These are phyloP conservation scores for Thunnus albacares DNA, from an alignment of 2,797 vertebrate genomes.

Conservation along the genomic window DNA sequence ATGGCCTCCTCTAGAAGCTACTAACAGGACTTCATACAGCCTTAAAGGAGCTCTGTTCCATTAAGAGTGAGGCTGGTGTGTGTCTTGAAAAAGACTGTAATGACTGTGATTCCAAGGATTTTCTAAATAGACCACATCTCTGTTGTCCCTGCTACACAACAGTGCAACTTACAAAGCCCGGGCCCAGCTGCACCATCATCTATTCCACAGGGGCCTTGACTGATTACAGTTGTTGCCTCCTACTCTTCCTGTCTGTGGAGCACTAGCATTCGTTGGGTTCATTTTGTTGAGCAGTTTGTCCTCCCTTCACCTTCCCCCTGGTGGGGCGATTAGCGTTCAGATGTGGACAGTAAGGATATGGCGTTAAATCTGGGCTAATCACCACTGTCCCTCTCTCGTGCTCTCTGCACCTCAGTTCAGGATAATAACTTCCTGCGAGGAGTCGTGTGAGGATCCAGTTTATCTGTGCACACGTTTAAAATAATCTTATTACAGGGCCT, in stretches of 20 bases:
- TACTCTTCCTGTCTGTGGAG: slow-evolving; percentile 48
- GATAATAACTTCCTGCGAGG: slow-evolving; percentile 44
- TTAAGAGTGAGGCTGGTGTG: neutral
- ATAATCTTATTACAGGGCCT: slow-evolving; percentile 51
- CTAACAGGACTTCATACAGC: neutral
- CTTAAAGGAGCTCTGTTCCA: neutral
- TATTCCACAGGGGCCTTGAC: slow-evolving; percentile 33
- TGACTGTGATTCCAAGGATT: slow-evolving; percentile 38
- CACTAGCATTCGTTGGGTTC: slow-evolving; percentile 12
- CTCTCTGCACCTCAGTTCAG: slow-evolving; percentile 16
- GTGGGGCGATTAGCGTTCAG: slow-evolving; percentile 36
- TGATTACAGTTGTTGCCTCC: slow-evolving; percentile 62
- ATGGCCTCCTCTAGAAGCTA: neutral
- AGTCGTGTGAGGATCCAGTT: slow-evolving; percentile 37
- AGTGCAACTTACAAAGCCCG: slow-evolving; percentile 14
- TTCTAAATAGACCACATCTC: slow-evolving; percentile 45
- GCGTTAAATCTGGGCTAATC: slow-evolving; percentile 54
- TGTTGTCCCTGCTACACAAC: slow-evolving; percentile 42
- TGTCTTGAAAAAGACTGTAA: slow-evolving; percentile 20
- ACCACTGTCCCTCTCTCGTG: slow-evolving; percentile 18
- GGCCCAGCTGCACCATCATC: slow-evolving; percentile 52
- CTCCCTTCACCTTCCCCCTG: slow-evolving; percentile 34
- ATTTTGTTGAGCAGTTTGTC: slow-evolving; percentile 43
- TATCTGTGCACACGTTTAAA: slow-evolving; percentile 39
- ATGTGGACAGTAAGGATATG: slow-evolving; percentile 37